Conservation (phyloP, 2,888 invertebrate species). For the Chrysotoxum bicinctum region DNA sequence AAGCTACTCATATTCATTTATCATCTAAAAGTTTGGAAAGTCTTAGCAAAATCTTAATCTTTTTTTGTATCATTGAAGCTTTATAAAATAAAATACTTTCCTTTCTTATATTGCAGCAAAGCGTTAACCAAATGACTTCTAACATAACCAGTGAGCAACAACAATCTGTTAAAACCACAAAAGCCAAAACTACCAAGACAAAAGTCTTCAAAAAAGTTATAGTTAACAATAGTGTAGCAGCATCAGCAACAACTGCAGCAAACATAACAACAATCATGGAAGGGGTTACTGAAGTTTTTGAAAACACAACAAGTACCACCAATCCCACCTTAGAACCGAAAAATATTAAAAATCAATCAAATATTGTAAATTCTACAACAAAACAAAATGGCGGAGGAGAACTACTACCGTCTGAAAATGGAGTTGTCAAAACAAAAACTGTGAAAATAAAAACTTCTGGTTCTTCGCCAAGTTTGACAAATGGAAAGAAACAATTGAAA, state of each 20-base stretch:
- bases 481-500: slow-evolving; percentile 84
- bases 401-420: slow-evolving; percentile 35
- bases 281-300: slow-evolving; percentile 34
- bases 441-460: slow-evolving; percentile 46
- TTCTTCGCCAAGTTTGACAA: slow-evolving; percentile 15
- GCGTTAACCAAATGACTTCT: slow-evolving; percentile 34
- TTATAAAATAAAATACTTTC: neutral
- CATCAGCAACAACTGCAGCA: neutral
- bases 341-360: slow-evolving; percentile 26
- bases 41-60: too few relatives aligned
- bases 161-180: slow-evolving; percentile 41
- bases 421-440: slow-evolving; percentile 33
- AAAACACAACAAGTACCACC: neutral
- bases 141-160: slow-evolving; percentile 32
- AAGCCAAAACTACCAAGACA: slow-evolving; percentile 49
- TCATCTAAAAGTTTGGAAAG: too few relatives aligned
- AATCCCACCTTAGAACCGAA: slow-evolving; percentile 31
- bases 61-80: too few relatives aligned
- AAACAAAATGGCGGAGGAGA: slow-evolving; percentile 5
- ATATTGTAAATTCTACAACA: slow-evolving; percentile 10
- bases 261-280: slow-evolving; percentile 1
- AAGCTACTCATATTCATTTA: too few relatives aligned
- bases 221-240: slow-evolving; percentile 20
- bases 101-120: slow-evolving; percentile 22
- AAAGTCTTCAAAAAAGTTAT: slow-evolving; percentile 50